A percentile compares a stretch with the other conserved stretches of the same genome.
These are phyloP conservation scores for Lycaena phlaeas DNA, from an alignment of 2,888 invertebrate genomes.

Conservation along the genomic window DNA sequence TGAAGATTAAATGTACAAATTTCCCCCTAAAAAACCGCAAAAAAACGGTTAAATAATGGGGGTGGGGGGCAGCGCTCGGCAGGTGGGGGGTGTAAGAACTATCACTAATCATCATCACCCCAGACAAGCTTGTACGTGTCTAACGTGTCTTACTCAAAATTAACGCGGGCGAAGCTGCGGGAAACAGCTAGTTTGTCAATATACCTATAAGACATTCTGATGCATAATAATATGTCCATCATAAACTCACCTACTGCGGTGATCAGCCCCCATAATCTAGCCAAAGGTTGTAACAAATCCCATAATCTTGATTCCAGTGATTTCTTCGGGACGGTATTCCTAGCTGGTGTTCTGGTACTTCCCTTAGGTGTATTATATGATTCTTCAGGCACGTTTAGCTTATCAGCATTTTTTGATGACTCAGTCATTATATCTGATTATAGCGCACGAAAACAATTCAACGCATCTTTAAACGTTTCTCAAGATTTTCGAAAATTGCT, in stretches of 20 bases:
- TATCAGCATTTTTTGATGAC: conserved; percentile 31
- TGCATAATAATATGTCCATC: too few species aligned
- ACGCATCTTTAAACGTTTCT: neutral
- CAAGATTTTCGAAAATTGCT: neutral
- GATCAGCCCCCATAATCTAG: conserved; percentile 59
- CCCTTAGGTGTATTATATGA: conserved; percentile 24
- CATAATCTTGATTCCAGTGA: conserved; percentile 49
- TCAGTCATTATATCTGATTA: conserved; percentile 17
- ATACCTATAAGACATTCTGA: too few species aligned
- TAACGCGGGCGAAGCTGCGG: too few species aligned
- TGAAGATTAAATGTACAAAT: too few species aligned
- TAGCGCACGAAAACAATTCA: neutral
- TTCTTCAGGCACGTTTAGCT: conserved; percentile 33
- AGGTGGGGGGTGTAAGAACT: too few species aligned
- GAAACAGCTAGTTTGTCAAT: too few species aligned
- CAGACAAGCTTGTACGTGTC: too few species aligned
- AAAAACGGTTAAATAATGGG: too few species aligned
- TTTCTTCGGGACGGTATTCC: conserved; percentile 36
- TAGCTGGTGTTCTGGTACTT: conserved; percentile 27
- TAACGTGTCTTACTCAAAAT: too few species aligned
- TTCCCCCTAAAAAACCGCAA: too few species aligned
- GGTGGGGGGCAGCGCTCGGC: too few species aligned
- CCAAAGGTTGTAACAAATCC: conserved; percentile 58
- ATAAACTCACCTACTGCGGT: conserved; percentile 51
- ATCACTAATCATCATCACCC: too few species aligned